Conservation (phyloP, 2,113 vertebrate genomes). For the Chascanopsetta lugubris region DNA sequence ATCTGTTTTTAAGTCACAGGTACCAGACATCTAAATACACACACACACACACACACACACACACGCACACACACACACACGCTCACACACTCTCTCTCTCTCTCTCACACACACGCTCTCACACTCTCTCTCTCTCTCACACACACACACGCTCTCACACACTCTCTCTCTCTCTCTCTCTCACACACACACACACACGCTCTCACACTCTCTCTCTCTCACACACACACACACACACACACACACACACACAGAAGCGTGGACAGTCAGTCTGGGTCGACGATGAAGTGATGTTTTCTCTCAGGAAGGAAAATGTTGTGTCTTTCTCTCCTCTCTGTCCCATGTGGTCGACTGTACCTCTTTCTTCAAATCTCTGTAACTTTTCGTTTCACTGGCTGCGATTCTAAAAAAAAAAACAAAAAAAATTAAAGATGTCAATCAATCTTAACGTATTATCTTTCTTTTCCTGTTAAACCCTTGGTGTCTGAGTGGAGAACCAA, state of each 20-base stretch:
- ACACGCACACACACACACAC: slow-evolving; percentile 40
- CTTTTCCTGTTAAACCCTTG: slow-evolving; percentile 43
- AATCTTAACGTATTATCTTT: slow-evolving; percentile 59
- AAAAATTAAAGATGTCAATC: slow-evolving; percentile 75
- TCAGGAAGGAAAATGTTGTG: slow-evolving; percentile 43
- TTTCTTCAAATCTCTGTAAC: slow-evolving; percentile 64
- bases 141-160: neutral
- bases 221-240: slow-evolving; percentile 13
- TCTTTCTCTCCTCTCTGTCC: slow-evolving; percentile 40
- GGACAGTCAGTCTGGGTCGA: slow-evolving; percentile 21
- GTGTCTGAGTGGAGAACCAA: slow-evolving; percentile 24
- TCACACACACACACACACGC: too few species aligned
- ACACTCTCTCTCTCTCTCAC: too few species aligned
- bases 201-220: too few species aligned
- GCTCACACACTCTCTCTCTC: too few species aligned
- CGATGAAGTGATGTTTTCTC: slow-evolving; percentile 26
- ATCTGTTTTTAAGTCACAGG: too few species aligned
- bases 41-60: slow-evolving; percentile 38
- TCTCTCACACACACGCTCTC: too few species aligned
- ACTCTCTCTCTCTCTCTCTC: too few species aligned
- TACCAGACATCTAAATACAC: too few species aligned
- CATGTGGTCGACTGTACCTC: slow-evolving; percentile 49
- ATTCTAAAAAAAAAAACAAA: too few species aligned
- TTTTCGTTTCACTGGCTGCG: slow-evolving; percentile 49
- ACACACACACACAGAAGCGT: slow-evolving; percentile 26